A percentile compares a stretch with the other conserved stretches of the same genome.
Evolutionary conservation across 2,888 invertebrate genomes (phyloP).

Genomic region (Idaea biselata): DNA sequence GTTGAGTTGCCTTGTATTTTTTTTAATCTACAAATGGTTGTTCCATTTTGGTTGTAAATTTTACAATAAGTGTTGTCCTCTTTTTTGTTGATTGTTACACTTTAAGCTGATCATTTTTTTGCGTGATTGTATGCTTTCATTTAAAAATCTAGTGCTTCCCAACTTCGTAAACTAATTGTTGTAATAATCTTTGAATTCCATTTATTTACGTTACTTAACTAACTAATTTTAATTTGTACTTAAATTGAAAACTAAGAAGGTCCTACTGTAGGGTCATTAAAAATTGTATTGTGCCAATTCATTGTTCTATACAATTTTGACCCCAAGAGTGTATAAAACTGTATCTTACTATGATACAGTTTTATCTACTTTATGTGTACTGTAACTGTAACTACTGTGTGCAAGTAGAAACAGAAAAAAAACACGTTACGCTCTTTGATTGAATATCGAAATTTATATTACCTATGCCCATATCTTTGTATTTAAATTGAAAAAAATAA

Average conservation of each 20-base stretch:
- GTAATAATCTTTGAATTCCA: background rate
- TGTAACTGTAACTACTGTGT: background rate
- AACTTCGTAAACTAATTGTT: slow-evolving; percentile 14
- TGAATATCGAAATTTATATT: background rate
- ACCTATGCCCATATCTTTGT: background rate
- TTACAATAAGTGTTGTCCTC: background rate
- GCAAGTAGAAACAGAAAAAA: background rate
- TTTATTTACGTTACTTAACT: background rate
- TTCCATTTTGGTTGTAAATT: slow-evolving; percentile 12
- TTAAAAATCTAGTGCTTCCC: slow-evolving; percentile 39
- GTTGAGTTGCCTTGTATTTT: background rate
- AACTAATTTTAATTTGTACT: background rate
- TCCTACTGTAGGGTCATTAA: slow-evolving; percentile 5
- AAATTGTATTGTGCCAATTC: slow-evolving; percentile 50
- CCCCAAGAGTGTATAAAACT: background rate
- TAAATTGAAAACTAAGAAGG: background rate
- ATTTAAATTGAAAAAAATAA: background rate
- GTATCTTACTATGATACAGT: background rate
- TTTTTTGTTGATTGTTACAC: background rate
- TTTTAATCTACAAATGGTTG: slow-evolving; percentile 26
- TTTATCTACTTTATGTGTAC: background rate
- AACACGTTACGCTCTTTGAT: background rate
- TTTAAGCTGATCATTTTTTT: slow-evolving; percentile 10
- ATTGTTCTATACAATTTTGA: slow-evolving; percentile 33
- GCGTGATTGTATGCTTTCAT: slow-evolving; percentile 12